These are phyloP conservation scores for Epirrhoe tristata DNA, from an alignment of 2,888 invertebrate species.

Conservation along the genomic window DNA sequence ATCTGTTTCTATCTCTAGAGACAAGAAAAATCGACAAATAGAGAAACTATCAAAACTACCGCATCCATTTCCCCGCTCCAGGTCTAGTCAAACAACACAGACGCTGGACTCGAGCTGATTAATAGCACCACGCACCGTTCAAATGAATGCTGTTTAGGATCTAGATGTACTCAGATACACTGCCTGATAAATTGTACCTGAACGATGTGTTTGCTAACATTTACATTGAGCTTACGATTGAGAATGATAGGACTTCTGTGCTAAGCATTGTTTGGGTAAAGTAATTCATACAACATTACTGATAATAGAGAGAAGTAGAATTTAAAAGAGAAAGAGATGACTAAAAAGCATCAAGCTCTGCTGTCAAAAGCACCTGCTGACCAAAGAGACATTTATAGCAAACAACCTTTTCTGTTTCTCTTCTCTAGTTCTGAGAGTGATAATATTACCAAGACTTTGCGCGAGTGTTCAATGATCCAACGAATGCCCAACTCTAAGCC, in stretches of 20 bases:
- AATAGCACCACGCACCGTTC: conserved; percentile 72
- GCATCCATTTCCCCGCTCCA: conserved; percentile 14
- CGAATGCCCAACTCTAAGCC: no score
- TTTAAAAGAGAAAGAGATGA: no score
- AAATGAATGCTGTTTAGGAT: conserved; percentile 72
- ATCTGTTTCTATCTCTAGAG: no score
- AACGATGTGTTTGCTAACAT: conserved; percentile 9
- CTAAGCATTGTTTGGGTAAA: neutral
- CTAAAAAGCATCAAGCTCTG: no score
- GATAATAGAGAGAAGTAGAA: no score
- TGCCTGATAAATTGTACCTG: conserved; percentile 39
- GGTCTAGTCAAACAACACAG: conserved; percentile 71
- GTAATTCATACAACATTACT: no score
- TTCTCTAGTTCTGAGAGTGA: no score
- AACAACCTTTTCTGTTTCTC: no score
- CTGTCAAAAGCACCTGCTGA: no score
- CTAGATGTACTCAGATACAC: conserved; percentile 57
- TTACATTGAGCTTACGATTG: neutral
- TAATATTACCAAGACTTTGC: no score
- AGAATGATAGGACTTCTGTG: conserved; percentile 7
- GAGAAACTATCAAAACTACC: conserved; percentile 2
- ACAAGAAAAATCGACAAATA: neutral
- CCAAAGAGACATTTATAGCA: no score
- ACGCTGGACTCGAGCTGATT: conserved; percentile 72
- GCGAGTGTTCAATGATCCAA: no score